These are phyloP conservation scores for Pterocles gutturalis DNA, from an alignment of 2,113 vertebrate species.

Conservation along the genomic window DNA sequence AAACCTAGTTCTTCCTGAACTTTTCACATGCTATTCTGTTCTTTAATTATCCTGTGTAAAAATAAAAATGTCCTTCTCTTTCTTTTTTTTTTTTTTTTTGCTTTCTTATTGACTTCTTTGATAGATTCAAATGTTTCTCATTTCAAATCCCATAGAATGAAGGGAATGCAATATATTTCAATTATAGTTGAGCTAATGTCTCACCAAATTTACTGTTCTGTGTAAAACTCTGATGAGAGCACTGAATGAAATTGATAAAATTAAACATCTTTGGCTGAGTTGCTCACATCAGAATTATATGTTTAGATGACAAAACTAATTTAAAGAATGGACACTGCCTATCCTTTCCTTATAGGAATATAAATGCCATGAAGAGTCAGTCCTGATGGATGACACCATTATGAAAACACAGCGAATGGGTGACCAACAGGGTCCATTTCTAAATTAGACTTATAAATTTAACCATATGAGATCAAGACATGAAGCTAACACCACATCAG, in stretches of 20 bases:
- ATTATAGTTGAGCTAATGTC: slow-evolving; percentile 7
- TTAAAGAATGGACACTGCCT: slow-evolving; percentile 22
- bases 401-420: slow-evolving; percentile 24
- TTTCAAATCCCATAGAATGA: slow-evolving; percentile 33
- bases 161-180: slow-evolving; percentile 52
- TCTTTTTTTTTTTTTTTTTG: background rate
- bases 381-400: slow-evolving; percentile 19
- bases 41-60: background rate
- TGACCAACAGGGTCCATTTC: slow-evolving; percentile 26
- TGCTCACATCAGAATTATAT: slow-evolving; percentile 26
- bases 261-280: slow-evolving; percentile 15
- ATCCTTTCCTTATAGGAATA: background rate
- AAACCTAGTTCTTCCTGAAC: background rate
- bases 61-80: background rate
- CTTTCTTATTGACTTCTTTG: slow-evolving; percentile 34
- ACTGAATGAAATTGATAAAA: slow-evolving; percentile 39
- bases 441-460: slow-evolving; percentile 60
- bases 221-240: slow-evolving; percentile 11
- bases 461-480: background rate
- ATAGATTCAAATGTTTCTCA: slow-evolving; percentile 10
- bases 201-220: slow-evolving; percentile 22
- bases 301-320: slow-evolving; percentile 28
- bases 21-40: background rate
- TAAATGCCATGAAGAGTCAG: background rate
- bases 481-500: background rate